phyloP scores from a whole-genome alignment of 35 echinoderm and acorn worm genomes.

The Lytechinus pictus region DNA sequence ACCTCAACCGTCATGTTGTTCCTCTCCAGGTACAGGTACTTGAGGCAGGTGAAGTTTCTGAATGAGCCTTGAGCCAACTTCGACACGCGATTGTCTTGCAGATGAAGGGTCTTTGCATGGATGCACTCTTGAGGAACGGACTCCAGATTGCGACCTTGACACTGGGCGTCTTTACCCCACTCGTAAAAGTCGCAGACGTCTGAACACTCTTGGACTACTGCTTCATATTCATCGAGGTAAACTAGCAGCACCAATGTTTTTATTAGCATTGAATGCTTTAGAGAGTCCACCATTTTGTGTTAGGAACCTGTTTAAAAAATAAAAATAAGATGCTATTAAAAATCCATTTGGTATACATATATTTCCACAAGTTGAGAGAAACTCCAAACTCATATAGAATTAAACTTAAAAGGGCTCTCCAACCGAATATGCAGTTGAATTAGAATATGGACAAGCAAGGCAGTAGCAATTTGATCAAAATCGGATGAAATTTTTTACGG shows the following conservation, averaged over 20 bases:
- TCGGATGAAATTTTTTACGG: no score
- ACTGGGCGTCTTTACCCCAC: conserved; percentile 34
- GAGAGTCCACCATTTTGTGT: background rate
- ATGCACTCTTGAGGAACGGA: conserved; percentile 16
- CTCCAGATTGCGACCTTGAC: background rate
- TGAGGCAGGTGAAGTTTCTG: background rate
- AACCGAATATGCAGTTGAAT: no score
- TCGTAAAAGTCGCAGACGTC: conserved; percentile 39
- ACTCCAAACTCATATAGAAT: no score
- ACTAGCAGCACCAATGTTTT: background rate
- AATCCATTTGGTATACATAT: no score
- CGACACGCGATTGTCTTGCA: background rate
- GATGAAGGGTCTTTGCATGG: background rate
- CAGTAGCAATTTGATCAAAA: no score
- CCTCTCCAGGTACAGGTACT: conserved; percentile 25
- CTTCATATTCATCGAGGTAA: background rate
- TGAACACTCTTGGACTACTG: background rate
- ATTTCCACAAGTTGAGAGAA: no score
- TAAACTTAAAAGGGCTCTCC: no score
- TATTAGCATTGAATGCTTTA: background rate
- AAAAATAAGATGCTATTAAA: background rate
- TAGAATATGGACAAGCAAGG: no score
- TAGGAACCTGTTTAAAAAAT: background rate
- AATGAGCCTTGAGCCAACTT: conserved; percentile 8
- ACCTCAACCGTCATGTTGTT: conserved; percentile 24